A percentile compares a stretch with the other conserved stretches of the same genome.
phyloP scores from a whole-genome alignment of 2,888 invertebrate species.

The Campoplex capitator region DNA sequence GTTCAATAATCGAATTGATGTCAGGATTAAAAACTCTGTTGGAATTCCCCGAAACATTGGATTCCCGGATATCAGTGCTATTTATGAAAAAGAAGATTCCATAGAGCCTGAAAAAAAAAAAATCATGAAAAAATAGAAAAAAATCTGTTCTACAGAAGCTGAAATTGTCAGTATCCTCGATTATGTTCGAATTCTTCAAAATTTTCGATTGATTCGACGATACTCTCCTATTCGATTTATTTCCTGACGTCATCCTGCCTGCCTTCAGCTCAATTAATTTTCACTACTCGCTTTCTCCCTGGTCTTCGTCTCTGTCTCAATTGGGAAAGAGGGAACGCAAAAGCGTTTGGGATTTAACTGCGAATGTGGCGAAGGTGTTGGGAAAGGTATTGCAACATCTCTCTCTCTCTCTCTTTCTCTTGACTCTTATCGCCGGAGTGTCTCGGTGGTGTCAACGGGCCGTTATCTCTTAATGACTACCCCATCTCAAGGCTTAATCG shows the following conservation, averaged over 20 bases:
- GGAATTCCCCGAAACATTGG: not conserved
- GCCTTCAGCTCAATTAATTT: constrained; percentile 37
- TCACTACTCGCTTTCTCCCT: constrained; percentile 12
- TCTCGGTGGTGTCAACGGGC: constrained; percentile 81
- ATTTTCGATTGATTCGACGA: not conserved
- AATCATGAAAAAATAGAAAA: too few relatives aligned
- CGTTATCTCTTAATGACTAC: constrained; percentile 84
- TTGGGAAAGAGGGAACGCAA: not conserved
- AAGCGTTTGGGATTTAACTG: constrained; percentile 35
- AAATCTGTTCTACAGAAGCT: not conserved
- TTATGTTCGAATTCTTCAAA: not conserved
- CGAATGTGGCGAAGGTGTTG: constrained; percentile 49
- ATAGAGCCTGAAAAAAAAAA: too few relatives aligned
- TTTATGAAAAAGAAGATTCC: too few relatives aligned
- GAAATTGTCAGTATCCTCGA: not conserved
- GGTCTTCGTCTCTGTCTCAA: constrained; percentile 27
- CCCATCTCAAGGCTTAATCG: constrained; percentile 84
- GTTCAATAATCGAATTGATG: not conserved
- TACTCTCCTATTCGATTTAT: not conserved
- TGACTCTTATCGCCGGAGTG: constrained; percentile 77
- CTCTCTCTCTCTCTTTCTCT: constrained; percentile 10
- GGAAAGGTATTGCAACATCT: constrained; percentile 24
- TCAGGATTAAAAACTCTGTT: too few relatives aligned
- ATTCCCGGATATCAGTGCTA: not conserved
- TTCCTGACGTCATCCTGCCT: constrained; percentile 8